A percentile compares a stretch with the other conserved stretches of the same genome.
These are phyloP conservation scores for Oryctes rhinoceros DNA, from an alignment of 1,140 invertebrate species.

Conservation along the genomic window DNA sequence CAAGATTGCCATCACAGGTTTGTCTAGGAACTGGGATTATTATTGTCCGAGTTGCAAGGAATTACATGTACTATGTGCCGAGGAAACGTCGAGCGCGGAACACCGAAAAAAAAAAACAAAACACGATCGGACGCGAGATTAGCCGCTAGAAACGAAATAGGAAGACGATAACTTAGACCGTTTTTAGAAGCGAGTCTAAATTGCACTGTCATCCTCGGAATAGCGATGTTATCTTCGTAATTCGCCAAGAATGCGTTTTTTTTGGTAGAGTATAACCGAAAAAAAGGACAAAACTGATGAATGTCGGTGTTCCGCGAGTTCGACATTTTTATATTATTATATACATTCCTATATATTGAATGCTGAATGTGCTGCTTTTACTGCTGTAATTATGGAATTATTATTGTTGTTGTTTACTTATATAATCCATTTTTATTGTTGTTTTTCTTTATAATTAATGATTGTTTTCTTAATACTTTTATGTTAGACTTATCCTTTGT, in stretches of 20 bases:
- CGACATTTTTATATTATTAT: not conserved
- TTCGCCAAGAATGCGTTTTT: not conserved
- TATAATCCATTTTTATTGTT: conserved; percentile 39
- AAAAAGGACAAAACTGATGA: not conserved
- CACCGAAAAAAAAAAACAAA: not conserved
- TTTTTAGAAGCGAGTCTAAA: too few relatives aligned
- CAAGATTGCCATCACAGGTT: conserved; percentile 99
- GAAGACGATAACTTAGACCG: not conserved
- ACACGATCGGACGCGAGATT: not conserved
- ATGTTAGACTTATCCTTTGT: too few relatives aligned
- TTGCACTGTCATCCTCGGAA: not conserved
- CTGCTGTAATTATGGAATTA: conserved; percentile 42
- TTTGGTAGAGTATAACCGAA: not conserved
- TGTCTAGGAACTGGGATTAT: conserved; percentile 62
- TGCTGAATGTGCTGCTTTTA: conserved; percentile 51
- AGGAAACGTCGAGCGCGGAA: not conserved
- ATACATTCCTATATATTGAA: conserved; percentile 28
- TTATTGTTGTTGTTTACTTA: conserved; percentile 40
- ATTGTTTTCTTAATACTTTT: conserved; percentile 44
- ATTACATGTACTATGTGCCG: not conserved
- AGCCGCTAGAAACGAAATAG: not conserved
- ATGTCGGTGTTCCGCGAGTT: not conserved
- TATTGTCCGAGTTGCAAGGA: conserved; percentile 6
- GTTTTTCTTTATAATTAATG: conserved; percentile 47
- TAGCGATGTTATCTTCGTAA: not conserved